These are phyloP conservation scores for Halcyon chelicuti DNA, from an alignment of 2,797 vertebrate species.

Conservation along the genomic window DNA sequence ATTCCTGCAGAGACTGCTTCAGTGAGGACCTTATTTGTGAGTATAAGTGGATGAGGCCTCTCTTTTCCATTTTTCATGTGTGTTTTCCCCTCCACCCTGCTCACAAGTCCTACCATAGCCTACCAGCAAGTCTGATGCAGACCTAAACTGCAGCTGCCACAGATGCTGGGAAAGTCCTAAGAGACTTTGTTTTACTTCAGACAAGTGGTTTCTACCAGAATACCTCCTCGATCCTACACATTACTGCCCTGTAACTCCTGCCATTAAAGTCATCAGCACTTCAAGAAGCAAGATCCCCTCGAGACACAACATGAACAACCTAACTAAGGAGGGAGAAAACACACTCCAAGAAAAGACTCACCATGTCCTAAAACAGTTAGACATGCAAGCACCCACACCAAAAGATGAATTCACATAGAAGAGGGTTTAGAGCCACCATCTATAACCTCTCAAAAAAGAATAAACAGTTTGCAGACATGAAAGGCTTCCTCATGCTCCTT, in stretches of 20 bases:
- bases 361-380: not conserved
- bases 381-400: not conserved
- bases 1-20: constrained; percentile 25
- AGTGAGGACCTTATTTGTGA: constrained; percentile 11
- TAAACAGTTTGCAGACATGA: not conserved
- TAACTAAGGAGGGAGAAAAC: not conserved
- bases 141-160: not conserved
- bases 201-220: not conserved
- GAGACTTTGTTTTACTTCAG: not conserved
- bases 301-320: not conserved
- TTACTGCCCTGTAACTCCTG: not conserved
- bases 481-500: not conserved
- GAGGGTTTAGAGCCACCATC: not conserved
- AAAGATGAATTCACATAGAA: not conserved
- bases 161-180: not conserved
- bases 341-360: not conserved
- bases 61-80: not conserved
- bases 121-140: not conserved
- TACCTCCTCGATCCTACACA: not conserved
- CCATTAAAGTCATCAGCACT: not conserved
- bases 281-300: not conserved
- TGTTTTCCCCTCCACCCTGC: not conserved
- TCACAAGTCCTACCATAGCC: not conserved
- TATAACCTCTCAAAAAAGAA: not conserved
- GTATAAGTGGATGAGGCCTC: not conserved